Evolutionary conservation across 1,140 invertebrate genomes (phyloP).

Genomic region (Ctenoplectra terminalis): DNA sequence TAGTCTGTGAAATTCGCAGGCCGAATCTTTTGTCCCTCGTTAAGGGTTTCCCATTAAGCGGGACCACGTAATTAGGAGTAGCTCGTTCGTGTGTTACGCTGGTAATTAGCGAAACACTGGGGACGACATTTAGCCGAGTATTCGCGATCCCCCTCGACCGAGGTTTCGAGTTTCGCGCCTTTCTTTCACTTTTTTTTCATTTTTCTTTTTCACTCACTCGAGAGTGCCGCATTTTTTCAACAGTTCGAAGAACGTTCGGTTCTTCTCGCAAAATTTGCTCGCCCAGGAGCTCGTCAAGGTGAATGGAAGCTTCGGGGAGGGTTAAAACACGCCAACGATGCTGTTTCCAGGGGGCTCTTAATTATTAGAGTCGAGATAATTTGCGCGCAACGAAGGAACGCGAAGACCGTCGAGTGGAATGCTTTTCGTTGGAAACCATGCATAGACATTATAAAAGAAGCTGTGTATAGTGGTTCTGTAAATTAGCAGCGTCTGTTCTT

Average conservation of each 20-base stretch:
- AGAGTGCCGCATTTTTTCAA: background rate
- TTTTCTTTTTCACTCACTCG: background rate
- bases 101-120: slow-evolving; percentile 59
- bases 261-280: background rate
- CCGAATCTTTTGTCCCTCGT: slow-evolving; percentile 51
- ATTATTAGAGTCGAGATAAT: background rate
- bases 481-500: background rate
- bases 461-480: background rate
- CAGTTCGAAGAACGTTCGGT: background rate
- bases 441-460: background rate
- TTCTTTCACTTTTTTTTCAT: background rate
- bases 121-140: slow-evolving; percentile 39
- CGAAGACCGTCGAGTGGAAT: background rate
- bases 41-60: slow-evolving; percentile 56
- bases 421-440: background rate
- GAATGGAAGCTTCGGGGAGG: background rate
- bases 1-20: slow-evolving; percentile 3
- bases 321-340: background rate
- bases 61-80: slow-evolving; percentile 53
- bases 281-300: too few species aligned
- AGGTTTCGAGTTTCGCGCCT: slow-evolving; percentile 22
- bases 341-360: background rate
- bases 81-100: slow-evolving; percentile 51
- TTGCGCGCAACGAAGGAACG: background rate
- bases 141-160: background rate